phyloP scores from a whole-genome alignment of 2,797 vertebrate species.

The Gastrophryne carolinensis region DNA sequence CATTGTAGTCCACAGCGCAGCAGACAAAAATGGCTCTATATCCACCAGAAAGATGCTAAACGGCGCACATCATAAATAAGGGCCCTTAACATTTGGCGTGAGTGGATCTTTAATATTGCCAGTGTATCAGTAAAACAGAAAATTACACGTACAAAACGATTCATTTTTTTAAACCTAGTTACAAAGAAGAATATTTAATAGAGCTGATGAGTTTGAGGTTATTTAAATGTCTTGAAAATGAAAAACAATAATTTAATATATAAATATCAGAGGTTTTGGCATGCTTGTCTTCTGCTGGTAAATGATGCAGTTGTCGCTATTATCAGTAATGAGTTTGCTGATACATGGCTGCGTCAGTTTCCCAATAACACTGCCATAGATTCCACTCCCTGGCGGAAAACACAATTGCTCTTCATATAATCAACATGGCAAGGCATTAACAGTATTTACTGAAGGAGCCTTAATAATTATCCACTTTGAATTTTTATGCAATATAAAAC shows the following conservation, averaged over 20 bases:
- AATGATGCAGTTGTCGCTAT: conserved; percentile 30
- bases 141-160: conserved; percentile 1
- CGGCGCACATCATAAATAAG: too few species aligned
- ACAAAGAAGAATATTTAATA: background rate
- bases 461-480: conserved; percentile 39
- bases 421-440: conserved; percentile 34
- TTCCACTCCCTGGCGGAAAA: conserved; percentile 33
- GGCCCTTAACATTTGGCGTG: too few species aligned
- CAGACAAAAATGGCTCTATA: too few species aligned
- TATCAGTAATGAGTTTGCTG: conserved; percentile 48
- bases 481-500: conserved; percentile 37
- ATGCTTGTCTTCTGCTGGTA: conserved; percentile 2
- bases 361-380: conserved; percentile 24
- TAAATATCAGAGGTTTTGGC: conserved; percentile 1
- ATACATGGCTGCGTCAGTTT: conserved; percentile 46
- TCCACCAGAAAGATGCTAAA: too few species aligned
- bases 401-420: conserved; percentile 45
- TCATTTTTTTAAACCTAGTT: conserved; percentile 40
- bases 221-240: conserved; percentile 36
- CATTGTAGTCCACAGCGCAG: too few species aligned
- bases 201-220: conserved; percentile 7
- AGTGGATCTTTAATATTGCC: background rate
- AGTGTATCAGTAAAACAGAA: background rate
- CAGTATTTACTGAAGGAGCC: conserved; percentile 25
- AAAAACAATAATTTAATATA: conserved; percentile 35